Percentiles rank a stretch among this genome's conserved stretches.
Evolutionary conservation across 1,140 invertebrate species (phyloP).

Genomic region (Pseudomyrmex gracilis): DNA sequence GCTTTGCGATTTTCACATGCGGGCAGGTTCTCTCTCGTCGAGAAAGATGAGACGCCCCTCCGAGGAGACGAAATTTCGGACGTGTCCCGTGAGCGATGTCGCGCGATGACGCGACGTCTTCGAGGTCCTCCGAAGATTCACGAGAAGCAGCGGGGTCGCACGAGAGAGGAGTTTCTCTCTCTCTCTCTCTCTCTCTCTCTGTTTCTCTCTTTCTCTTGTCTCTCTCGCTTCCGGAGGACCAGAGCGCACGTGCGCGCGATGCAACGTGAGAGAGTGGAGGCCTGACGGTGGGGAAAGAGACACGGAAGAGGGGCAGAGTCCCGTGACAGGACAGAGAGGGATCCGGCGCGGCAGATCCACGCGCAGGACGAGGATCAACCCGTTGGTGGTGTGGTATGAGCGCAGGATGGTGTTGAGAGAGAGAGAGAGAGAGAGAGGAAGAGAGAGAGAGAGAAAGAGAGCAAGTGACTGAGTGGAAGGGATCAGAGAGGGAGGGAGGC

Average conservation of each 20-base stretch:
- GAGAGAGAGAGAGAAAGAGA: background rate
- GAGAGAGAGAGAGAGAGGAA: background rate
- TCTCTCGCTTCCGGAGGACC: slow-evolving; percentile 37
- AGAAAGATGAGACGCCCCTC: background rate
- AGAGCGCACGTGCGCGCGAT: slow-evolving; percentile 76
- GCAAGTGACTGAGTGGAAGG: background rate
- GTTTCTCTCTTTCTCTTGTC: slow-evolving; percentile 4
- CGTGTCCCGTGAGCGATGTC: slow-evolving; percentile 46
- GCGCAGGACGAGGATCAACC: slow-evolving; percentile 53
- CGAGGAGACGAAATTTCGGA: slow-evolving; percentile 33
- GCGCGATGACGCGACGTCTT: slow-evolving; percentile 55
- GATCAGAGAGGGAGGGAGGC: slow-evolving; percentile 39
- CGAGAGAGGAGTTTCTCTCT: slow-evolving; percentile 28
- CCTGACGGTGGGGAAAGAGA: background rate
- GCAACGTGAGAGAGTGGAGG: slow-evolving; percentile 1
- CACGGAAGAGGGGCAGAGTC: slow-evolving; percentile 31
- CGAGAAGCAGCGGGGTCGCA: slow-evolving; percentile 63
- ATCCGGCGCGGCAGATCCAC: slow-evolving; percentile 9
- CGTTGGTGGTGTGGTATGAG: slow-evolving; percentile 20
- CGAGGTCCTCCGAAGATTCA: slow-evolving; percentile 36
- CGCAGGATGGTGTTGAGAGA: slow-evolving; percentile 23
- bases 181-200: slow-evolving; percentile 6
- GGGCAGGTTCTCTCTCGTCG: background rate
- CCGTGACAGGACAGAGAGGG: slow-evolving; percentile 40
- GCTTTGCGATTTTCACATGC: background rate